Conservation (phyloP, 2,113 vertebrate species). For the Mus pahari region DNA sequence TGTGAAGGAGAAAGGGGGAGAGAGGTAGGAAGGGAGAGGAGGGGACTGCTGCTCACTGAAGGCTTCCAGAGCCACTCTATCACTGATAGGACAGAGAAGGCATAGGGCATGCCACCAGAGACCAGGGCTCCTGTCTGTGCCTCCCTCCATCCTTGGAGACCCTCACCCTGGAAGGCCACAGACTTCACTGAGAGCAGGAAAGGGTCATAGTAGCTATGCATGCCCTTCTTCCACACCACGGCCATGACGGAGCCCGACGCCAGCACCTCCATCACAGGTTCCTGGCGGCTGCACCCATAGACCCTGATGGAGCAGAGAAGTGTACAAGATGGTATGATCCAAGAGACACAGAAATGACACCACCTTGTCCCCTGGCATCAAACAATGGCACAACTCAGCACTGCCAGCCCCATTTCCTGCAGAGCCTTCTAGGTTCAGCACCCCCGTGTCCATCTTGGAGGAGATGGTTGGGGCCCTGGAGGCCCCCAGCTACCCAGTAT, state of each 20-base stretch:
- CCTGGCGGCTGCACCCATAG: slow-evolving; percentile 93
- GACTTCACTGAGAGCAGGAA: slow-evolving; percentile 91
- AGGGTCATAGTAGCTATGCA: slow-evolving; percentile 93
- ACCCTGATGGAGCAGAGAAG: slow-evolving; percentile 83
- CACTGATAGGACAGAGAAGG: background rate
- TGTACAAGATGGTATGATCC: background rate
- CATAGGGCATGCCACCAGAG: background rate
- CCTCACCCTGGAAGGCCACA: slow-evolving; percentile 89
- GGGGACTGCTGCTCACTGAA: rapidly evolving
- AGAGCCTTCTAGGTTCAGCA: background rate
- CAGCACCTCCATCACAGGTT: slow-evolving; percentile 90
- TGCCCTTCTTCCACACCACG: slow-evolving; percentile 95
- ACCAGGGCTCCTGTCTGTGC: background rate
- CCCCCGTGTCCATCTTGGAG: background rate
- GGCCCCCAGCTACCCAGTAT: background rate
- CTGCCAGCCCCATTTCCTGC: background rate
- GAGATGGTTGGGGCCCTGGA: background rate
- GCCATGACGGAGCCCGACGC: slow-evolving; percentile 93
- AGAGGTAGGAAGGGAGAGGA: background rate
- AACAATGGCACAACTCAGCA: background rate
- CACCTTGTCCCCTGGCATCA: background rate
- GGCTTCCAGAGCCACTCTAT: background rate
- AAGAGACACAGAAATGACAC: background rate
- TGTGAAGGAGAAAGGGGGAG: background rate
- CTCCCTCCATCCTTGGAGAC: slow-evolving; percentile 36